Evolutionary conservation across 2,888 invertebrate genomes (phyloP).

Genomic region (Dendrolimus pini): DNA sequence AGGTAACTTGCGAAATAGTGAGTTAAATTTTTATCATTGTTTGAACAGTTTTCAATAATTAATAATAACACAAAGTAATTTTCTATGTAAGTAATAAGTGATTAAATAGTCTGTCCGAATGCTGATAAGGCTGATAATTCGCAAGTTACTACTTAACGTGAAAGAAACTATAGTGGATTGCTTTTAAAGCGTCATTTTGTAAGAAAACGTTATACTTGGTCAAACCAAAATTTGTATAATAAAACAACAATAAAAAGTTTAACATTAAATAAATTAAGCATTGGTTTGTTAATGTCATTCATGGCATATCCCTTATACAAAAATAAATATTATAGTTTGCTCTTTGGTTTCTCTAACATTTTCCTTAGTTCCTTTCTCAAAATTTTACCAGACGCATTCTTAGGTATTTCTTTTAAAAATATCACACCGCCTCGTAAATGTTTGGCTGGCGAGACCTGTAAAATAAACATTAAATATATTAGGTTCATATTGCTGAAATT

Average conservation of each 20-base stretch:
- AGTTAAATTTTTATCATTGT: no score
- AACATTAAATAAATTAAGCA: slow-evolving; percentile 1
- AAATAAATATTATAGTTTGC: slow-evolving; percentile 44
- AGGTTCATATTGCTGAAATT: no score
- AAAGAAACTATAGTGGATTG: no score
- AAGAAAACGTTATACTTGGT: background rate
- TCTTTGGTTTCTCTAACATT: slow-evolving; percentile 43
- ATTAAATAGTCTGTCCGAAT: no score
- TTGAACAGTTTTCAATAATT: no score
- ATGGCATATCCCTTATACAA: slow-evolving; percentile 5
- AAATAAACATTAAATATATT: background rate
- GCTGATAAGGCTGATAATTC: no score
- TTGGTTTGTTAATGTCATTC: slow-evolving; percentile 1
- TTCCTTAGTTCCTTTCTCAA: slow-evolving; percentile 78
- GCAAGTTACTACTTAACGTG: no score
- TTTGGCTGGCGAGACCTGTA: slow-evolving; percentile 83
- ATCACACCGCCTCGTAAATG: slow-evolving; percentile 84
- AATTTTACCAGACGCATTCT: slow-evolving; percentile 87
- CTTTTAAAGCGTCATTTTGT: no score
- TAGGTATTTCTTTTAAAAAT: slow-evolving; percentile 85
- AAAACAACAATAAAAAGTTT: background rate
- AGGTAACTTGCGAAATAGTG: no score
- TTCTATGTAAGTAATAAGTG: no score
- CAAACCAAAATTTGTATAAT: background rate
- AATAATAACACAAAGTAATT: no score